A percentile compares a stretch with the other conserved stretches of the same genome.
Evolutionary conservation across 2,888 invertebrate species (phyloP).

Genomic region (Diarsia brunnea): DNA sequence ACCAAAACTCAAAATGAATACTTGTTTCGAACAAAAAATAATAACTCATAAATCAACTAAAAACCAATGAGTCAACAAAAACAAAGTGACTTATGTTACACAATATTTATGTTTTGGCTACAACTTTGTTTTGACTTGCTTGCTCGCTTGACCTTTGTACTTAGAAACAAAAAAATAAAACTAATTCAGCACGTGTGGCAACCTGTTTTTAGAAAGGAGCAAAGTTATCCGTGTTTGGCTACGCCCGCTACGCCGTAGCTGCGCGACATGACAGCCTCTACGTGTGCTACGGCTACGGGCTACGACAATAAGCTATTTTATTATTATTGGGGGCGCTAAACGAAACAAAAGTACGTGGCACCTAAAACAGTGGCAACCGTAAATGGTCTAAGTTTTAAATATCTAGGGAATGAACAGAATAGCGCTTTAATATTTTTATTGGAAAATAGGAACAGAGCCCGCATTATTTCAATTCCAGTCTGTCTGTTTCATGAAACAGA

Average conservation of each 20-base stretch:
- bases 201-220: conserved; percentile 58
- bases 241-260: conserved; percentile 56
- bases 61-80: conserved; percentile 33
- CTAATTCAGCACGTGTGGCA: conserved; percentile 60
- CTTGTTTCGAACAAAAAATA: no score
- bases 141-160: conserved; percentile 46
- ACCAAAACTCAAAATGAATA: no score
- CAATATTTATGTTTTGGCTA: conserved; percentile 47
- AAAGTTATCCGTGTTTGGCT: conserved; percentile 55
- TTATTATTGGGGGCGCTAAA: conserved; percentile 49
- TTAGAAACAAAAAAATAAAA: conserved; percentile 51
- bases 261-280: conserved; percentile 66
- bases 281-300: conserved; percentile 63
- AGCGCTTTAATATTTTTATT: conserved; percentile 17
- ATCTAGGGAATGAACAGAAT: conserved; percentile 15
- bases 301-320: conserved; percentile 61
- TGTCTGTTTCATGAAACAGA: conserved; percentile 26
- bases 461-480: conserved; percentile 26
- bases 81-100: conserved; percentile 15
- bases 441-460: conserved; percentile 27
- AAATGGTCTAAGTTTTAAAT: conserved; percentile 27
- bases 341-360: conserved; percentile 44
- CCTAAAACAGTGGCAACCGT: conserved; percentile 31
- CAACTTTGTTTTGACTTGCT: conserved; percentile 48
- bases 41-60: conserved; percentile 18